These are phyloP conservation scores for Nasonia oneida DNA, from an alignment of 2,888 invertebrate species.

Conservation along the genomic window DNA sequence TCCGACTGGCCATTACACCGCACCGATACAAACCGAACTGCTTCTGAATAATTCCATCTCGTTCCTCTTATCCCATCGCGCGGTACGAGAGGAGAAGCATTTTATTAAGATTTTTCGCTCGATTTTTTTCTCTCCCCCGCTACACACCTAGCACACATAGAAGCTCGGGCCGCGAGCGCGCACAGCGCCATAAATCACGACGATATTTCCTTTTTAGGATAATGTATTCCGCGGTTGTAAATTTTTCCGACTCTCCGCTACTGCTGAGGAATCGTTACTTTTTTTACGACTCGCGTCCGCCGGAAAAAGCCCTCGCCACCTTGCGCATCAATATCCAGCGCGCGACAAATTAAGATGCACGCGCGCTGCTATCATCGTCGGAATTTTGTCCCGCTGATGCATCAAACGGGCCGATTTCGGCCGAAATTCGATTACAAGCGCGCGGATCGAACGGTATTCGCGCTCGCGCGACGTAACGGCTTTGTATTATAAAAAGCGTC, in stretches of 20 bases:
- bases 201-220: slow-evolving; percentile 50
- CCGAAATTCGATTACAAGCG: slow-evolving; percentile 25
- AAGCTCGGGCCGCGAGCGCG: background rate
- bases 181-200: slow-evolving; percentile 45
- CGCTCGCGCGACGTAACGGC: background rate
- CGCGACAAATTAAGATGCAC: slow-evolving; percentile 32
- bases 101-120: slow-evolving; percentile 30
- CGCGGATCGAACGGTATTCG: background rate
- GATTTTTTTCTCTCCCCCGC: slow-evolving; percentile 1
- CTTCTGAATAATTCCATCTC: too few relatives aligned
- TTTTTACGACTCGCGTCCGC: slow-evolving; percentile 37
- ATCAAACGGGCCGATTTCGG: background rate
- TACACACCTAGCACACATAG: too few relatives aligned
- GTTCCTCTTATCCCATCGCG: too few relatives aligned
- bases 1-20: too few relatives aligned
- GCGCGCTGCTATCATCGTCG: background rate
- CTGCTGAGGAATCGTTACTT: slow-evolving; percentile 32
- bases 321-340: background rate
- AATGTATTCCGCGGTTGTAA: slow-evolving; percentile 52
- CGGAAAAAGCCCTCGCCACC: slow-evolving; percentile 1
- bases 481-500: background rate
- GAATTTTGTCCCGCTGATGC: background rate
- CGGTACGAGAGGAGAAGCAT: background rate
- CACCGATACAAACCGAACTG: too few relatives aligned
- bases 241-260: slow-evolving; percentile 29